phyloP scores from a whole-genome alignment of 2,888 invertebrate genomes.

The Ormyrus rosae region DNA sequence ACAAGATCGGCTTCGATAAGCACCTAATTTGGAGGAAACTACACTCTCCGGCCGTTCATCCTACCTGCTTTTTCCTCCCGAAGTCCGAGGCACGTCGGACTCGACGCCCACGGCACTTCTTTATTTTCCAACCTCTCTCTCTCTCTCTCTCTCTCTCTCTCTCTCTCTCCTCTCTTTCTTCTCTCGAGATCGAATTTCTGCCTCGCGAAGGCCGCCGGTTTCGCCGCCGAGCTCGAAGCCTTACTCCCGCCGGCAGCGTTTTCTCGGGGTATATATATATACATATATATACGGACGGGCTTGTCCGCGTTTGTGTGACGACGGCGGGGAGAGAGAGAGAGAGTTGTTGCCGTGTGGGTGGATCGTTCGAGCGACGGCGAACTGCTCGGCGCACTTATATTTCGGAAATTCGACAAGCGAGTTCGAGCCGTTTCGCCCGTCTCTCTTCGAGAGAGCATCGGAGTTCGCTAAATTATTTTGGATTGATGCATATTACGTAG shows the following conservation, averaged over 20 bases:
- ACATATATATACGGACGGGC: too few species aligned
- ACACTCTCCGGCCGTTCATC: too few species aligned
- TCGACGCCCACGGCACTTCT: neutral
- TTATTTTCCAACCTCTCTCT: neutral
- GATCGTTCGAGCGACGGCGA: too few species aligned
- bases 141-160: conserved; percentile 17
- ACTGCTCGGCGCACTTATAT: too few species aligned
- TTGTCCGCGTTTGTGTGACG: too few species aligned
- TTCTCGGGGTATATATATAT: too few species aligned
- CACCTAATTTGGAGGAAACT: too few species aligned
- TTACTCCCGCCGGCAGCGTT: neutral
- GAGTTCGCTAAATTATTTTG: neutral
- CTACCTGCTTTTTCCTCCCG: conserved; percentile 6
- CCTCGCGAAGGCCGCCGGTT: neutral
- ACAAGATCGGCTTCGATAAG: neutral
- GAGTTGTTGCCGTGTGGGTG: too few species aligned
- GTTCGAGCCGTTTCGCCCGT: neutral
- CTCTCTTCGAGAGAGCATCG: neutral
- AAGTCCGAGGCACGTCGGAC: neutral
- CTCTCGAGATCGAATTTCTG: conserved; percentile 21
- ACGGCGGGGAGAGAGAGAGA: too few species aligned
- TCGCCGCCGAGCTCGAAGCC: conserved; percentile 4
- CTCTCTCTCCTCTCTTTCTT: conserved; percentile 30
- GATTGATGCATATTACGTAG: neutral
- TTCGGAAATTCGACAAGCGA: too few species aligned